Evolutionary conservation across 2,888 invertebrate species (phyloP), one percentile per base, ranked within the genome.

Genomic region (Bombylius discolor): DNA sequence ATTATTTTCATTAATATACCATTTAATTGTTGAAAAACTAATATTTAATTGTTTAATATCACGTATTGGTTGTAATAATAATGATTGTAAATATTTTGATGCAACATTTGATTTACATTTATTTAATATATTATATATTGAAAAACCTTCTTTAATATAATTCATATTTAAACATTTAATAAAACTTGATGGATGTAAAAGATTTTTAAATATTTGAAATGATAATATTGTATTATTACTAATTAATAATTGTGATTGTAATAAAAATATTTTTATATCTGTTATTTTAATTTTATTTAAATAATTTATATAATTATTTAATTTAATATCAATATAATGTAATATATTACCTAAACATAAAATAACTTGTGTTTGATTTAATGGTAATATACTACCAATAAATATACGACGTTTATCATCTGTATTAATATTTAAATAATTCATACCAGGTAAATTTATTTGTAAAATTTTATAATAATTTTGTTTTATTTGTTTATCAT

Each of bases 171-270:
- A 74, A 62, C 68, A 70, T 13, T 70, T 74, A 66, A 84, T 85
- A 63, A 80, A 82, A 33, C 77, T 76, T 34, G 84, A 82, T n/a
- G 85, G 84, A 48, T 56, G 53, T 44, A 53, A 47, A 12, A 33
- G 13, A 47, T 60, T 47, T 49, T 80, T 76, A 65, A 87, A 83
- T 57, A 89, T 81, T 66, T 85, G 81, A 45, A 89, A 68, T 3
- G 82, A 81, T 60, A 77, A 77, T 64, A 80, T 81, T 1, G 81
- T 79, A 36, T 78, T 77, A 34, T 78, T 76, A 67, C 83, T 82
- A 34, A 85, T 72, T 62, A 78, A 75, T 14, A 85, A 77, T 51
- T 80, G 69, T 62, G 81, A 75, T 56, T 77, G 72, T 59, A 83
- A 82, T 63, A 45, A 70, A 64, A 52, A 49, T 55, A 64, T 56